A percentile compares a stretch with the other conserved stretches of the same genome.
phyloP scores from a whole-genome alignment of 2,888 invertebrate genomes.

The Arrhopalites spinosus region DNA sequence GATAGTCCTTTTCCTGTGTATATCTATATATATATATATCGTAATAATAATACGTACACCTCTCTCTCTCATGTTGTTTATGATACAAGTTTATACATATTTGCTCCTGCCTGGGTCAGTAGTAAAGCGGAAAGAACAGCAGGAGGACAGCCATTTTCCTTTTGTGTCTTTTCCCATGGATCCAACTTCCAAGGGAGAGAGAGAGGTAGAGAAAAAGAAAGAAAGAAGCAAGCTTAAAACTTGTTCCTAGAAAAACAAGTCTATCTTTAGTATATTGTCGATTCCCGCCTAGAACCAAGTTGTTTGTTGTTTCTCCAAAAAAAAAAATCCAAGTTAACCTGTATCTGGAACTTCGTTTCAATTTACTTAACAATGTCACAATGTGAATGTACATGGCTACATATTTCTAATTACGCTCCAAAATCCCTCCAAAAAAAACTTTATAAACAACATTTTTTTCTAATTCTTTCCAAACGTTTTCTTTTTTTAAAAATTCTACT shows the following conservation, averaged over 20 bases:
- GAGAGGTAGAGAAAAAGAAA: background rate
- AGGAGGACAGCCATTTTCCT: slow-evolving; percentile 23
- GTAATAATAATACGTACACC: background rate
- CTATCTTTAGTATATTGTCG: slow-evolving; percentile 13
- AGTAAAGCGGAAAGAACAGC: slow-evolving; percentile 11
- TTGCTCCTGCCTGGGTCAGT: slow-evolving; percentile 7
- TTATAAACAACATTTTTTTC: too few species aligned
- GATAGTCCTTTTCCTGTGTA: background rate
- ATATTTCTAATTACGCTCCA: too few species aligned
- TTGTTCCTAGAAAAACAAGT: slow-evolving; percentile 17
- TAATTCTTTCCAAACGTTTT: too few species aligned
- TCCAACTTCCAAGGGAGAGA: background rate
- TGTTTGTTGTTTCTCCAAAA: background rate
- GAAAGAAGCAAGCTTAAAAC: too few species aligned
- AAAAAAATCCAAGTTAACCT: background rate
- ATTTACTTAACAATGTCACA: too few species aligned
- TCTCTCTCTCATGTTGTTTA: background rate
- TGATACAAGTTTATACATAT: slow-evolving; percentile 4
- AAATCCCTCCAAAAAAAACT: too few species aligned
- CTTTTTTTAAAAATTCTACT: too few species aligned
- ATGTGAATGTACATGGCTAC: too few species aligned
- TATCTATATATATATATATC: background rate
- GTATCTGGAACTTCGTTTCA: too few species aligned
- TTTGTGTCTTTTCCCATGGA: slow-evolving; percentile 22
- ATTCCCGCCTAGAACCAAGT: slow-evolving; percentile 14